Conservation (phyloP, 2,888 invertebrate genomes). For the Acleris literana region DNA sequence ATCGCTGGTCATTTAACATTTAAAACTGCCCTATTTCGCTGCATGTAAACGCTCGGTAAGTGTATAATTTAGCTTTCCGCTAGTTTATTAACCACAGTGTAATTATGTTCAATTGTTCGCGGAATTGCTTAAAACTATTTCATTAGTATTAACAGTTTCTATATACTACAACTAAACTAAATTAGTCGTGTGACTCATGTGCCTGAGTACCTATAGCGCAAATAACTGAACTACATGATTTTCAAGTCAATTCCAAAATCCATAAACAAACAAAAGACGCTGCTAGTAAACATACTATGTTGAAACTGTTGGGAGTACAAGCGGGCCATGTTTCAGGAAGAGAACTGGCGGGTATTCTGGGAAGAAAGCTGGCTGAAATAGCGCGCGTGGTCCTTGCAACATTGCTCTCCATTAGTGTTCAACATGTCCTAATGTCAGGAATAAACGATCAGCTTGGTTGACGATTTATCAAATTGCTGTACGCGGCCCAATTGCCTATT, state of each 20-base stretch:
- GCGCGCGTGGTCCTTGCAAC: constrained; percentile 26
- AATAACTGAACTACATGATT: constrained; percentile 11
- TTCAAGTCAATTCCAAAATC: constrained; percentile 8
- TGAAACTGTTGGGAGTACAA: constrained; percentile 1
- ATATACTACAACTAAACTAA: constrained; percentile 4
- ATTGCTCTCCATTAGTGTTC: constrained; percentile 40
- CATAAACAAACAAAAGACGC: constrained; percentile 21
- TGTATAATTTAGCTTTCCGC: constrained; percentile 34
- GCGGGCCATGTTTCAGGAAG: constrained; percentile 34
- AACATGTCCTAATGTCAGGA: constrained; percentile 55
- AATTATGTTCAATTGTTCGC: constrained; percentile 29
- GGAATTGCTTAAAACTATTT: constrained; percentile 20
- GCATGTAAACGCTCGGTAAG: constrained; percentile 27
- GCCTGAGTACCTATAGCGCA: not conserved
- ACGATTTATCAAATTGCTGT: constrained; percentile 64
- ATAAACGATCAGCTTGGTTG: constrained; percentile 60
- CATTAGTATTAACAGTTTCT: constrained; percentile 13
- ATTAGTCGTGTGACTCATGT: constrained; percentile 9
- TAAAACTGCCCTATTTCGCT: constrained; percentile 32
- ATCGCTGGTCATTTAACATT: constrained; percentile 30
- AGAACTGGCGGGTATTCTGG: constrained; percentile 26
- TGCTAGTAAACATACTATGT: constrained; percentile 28
- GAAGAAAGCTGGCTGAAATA: constrained; percentile 34
- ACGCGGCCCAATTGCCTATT: constrained; percentile 40
- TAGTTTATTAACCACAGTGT: constrained; percentile 23